Percentiles rank a stretch among this genome's conserved stretches.
Conservation (phyloP, 2,888 invertebrate genomes). For the Epinotia demarniana region DNA sequence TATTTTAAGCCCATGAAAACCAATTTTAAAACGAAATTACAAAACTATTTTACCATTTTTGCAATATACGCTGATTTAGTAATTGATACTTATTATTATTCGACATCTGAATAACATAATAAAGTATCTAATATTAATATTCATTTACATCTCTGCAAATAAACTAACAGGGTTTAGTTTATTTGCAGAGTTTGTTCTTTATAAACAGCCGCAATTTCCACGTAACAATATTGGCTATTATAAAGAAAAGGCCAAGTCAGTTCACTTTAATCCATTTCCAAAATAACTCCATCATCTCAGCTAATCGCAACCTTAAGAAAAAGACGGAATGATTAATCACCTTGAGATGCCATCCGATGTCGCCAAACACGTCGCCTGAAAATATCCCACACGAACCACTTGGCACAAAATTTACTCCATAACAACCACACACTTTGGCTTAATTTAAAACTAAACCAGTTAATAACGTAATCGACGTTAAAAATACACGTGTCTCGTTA, state of each 20-base stretch:
- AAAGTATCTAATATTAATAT: no score
- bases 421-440: constrained; percentile 37
- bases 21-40: no score
- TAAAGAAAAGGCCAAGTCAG: neutral
- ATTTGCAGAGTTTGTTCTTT: no score
- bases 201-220: neutral
- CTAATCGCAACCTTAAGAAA: neutral
- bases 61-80: no score
- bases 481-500: constrained; percentile 49
- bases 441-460: neutral
- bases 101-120: no score
- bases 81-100: no score
- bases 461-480: constrained; percentile 36
- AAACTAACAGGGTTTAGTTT: no score
- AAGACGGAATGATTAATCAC: constrained; percentile 27
- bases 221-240: neutral
- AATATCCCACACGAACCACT: constrained; percentile 53
- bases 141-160: no score
- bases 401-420: constrained; percentile 59
- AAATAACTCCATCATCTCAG: constrained; percentile 3
- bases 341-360: constrained; percentile 27
- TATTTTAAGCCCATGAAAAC: no score
- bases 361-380: neutral
- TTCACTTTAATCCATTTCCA: neutral
- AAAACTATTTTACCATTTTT: no score